Base-by-base conservation (phyloP, 2,797 vertebrate species). In the Spondyliosoma cantharus region DNA sequence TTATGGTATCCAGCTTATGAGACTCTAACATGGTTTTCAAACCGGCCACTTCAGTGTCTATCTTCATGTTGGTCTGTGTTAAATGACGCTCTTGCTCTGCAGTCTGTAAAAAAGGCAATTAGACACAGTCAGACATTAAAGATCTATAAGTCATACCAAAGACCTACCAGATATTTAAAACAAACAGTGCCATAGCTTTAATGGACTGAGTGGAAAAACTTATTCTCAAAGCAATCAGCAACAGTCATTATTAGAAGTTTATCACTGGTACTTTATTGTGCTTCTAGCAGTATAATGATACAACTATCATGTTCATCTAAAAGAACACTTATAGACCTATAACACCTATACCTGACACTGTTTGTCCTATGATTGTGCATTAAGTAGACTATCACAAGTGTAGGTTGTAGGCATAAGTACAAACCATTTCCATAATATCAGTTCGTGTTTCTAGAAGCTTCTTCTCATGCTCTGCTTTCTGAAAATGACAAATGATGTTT, bases 1-100 rank as follows among this genome's bases (percentile, higher is more conserved):
- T 99, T 82, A 99, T 98, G 2, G 96, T 97, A 77, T 99, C 98
- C 69, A 99, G 96, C 93, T 99, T 99, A 93, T 99, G 97, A 0
- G 97, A 95, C 88, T 98, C 97, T 0, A 99, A 93, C 96, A 99
- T 96, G 63, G 97, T 99, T 95, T 98, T 99, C 83, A 99, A 91
- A 71, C 98, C 98, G 0, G 98, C 97, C 42, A 98, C 96, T 91
- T 99, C 97, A 0, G 97, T 98, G 86, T 99, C 97, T 69, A 98
- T 97, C 90, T 98, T 99, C 93, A 97, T 95, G 88, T 97, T 96
- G 7, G 96, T 97, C 74, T 97, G 95, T 20, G 96, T 97, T 88
- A 98, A 86, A 79, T 96, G 95, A 29, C 95, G 94, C 57, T 98
- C 97, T 54, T 99, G 96, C 32, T 98, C 96, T 24, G 96, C 94